phyloP scores from a whole-genome alignment of 2,888 invertebrate genomes.

The Diadegma fenestrale region DNA sequence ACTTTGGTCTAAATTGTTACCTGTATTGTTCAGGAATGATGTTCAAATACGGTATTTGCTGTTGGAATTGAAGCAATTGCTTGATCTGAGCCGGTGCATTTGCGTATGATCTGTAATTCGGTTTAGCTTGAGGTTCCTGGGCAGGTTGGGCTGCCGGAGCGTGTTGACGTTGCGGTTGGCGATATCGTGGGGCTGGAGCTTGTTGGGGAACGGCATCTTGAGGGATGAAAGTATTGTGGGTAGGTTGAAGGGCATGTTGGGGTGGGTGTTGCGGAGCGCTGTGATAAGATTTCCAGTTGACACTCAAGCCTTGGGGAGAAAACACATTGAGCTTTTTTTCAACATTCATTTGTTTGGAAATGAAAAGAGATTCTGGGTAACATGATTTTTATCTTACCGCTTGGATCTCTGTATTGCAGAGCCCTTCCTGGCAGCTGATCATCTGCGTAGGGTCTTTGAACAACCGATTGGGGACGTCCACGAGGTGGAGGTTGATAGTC shows the following conservation, averaged over 20 bases:
- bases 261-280: slow-evolving; percentile 71
- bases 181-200: slow-evolving; percentile 62
- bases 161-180: slow-evolving; percentile 62
- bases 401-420: slow-evolving; percentile 80
- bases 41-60: slow-evolving; percentile 82
- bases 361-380: background rate
- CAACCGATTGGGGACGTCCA: slow-evolving; percentile 71
- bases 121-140: slow-evolving; percentile 44
- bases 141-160: slow-evolving; percentile 56
- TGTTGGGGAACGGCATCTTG: slow-evolving; percentile 56
- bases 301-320: slow-evolving; percentile 76
- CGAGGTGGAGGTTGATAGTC: slow-evolving; percentile 72
- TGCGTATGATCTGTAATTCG: slow-evolving; percentile 76
- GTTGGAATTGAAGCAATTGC: slow-evolving; percentile 80
- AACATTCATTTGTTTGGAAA: background rate
- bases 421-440: slow-evolving; percentile 73
- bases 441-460: slow-evolving; percentile 76
- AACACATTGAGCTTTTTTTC: background rate
- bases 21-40: slow-evolving; percentile 81
- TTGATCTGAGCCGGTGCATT: slow-evolving; percentile 81
- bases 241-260: slow-evolving; percentile 67
- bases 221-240: slow-evolving; percentile 61
- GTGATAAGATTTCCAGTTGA: slow-evolving; percentile 82
- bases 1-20: slow-evolving; percentile 64
- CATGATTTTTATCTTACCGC: slow-evolving; percentile 73